These are phyloP conservation scores for Bucorvus abyssinicus DNA, from an alignment of 2,797 vertebrate species.

Conservation along the genomic window DNA sequence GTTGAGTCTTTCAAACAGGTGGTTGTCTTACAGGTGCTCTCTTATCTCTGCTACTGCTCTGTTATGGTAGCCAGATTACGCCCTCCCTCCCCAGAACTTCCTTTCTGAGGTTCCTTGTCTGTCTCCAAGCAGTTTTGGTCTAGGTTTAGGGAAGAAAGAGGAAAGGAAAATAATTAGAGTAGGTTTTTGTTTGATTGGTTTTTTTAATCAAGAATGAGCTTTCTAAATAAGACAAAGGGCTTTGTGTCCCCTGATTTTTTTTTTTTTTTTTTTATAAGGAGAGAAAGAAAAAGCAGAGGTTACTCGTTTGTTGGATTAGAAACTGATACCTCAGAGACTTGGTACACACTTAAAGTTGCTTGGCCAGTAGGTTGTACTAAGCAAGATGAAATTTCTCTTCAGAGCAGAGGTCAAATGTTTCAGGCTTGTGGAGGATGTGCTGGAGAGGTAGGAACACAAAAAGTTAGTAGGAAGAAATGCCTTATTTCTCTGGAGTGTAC, in stretches of 20 bases:
- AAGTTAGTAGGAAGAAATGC: background rate
- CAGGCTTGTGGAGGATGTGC: background rate
- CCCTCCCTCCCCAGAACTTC: background rate
- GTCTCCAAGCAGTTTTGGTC: background rate
- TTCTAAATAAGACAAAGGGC: background rate
- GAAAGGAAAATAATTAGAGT: background rate
- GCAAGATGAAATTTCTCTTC: slow-evolving; percentile 1
- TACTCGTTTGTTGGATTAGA: background rate
- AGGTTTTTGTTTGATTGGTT: background rate
- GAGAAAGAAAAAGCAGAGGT: background rate
- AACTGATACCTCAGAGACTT: background rate
- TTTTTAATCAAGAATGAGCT: background rate
- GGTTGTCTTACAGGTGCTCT: background rate
- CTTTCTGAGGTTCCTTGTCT: background rate
- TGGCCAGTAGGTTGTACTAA: background rate
- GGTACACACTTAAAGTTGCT: background rate
- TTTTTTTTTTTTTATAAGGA: background rate
- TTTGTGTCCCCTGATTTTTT: background rate
- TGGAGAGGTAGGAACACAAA: background rate
- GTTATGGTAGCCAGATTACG: background rate
- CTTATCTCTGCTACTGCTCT: background rate
- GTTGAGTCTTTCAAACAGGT: rapidly evolving
- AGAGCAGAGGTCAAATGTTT: background rate
- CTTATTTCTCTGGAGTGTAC: background rate
- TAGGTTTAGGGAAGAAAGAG: background rate